phyloP scores from a whole-genome alignment of 1,140 invertebrate genomes.

The Caerostris extrusa region DNA sequence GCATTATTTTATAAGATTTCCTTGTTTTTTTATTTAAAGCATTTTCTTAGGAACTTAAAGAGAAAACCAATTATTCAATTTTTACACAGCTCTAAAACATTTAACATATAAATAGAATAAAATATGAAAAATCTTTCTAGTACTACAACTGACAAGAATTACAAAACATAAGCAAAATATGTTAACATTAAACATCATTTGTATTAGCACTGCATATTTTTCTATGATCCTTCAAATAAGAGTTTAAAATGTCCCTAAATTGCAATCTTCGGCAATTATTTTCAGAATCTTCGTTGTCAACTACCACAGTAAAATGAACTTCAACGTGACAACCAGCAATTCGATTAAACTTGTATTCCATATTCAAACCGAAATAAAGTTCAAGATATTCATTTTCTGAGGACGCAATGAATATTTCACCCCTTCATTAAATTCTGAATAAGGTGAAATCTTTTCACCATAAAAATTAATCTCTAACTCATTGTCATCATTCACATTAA shows the following conservation, averaged over 20 bases:
- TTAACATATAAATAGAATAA: no score
- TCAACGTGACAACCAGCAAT: conserved; percentile 56
- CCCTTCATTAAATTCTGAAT: background rate
- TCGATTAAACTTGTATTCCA: conserved; percentile 57
- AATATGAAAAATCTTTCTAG: no score
- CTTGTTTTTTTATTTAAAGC: no score
- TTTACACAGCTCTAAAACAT: no score
- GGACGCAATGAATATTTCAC: background rate
- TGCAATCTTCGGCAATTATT: background rate
- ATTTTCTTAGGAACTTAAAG: no score
- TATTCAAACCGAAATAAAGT: background rate
- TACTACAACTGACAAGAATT: no score
- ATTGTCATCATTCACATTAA: background rate
- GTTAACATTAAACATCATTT: background rate
- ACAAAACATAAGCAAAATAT: no score
- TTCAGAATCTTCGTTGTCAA: background rate
- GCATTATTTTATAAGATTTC: no score
- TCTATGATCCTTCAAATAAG: background rate
- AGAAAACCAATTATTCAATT: no score
- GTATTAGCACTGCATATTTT: background rate
- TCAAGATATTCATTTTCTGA: background rate
- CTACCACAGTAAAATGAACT: conserved; percentile 55
- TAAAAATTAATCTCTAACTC: background rate
- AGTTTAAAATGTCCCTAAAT: conserved; percentile 10
- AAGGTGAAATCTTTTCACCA: background rate